phyloP scores from a whole-genome alignment of 2,113 vertebrate species.

The Pristiophorus japonicus region DNA sequence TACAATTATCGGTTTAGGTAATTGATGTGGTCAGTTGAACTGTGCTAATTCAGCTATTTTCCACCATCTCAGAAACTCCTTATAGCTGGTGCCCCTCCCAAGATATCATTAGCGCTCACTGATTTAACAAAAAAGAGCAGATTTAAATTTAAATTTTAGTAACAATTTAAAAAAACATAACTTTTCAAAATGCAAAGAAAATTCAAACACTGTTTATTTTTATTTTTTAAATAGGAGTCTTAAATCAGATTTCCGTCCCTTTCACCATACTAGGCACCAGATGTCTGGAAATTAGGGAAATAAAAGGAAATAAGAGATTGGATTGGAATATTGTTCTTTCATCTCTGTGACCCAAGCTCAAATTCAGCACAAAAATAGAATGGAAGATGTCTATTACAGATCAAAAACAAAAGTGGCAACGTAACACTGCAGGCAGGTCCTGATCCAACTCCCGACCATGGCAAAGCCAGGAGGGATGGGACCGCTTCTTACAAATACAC shows the following conservation, averaged over 20 bases:
- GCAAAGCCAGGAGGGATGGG: not conserved
- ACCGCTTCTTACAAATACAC: too few species aligned
- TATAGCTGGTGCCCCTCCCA: not conserved
- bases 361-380: not conserved
- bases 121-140: not conserved
- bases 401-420: not conserved
- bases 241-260: not conserved
- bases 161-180: not conserved
- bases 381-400: not conserved
- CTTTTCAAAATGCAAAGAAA: not conserved
- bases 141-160: slow-evolving; percentile 5
- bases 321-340: not conserved
- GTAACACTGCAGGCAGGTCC: not conserved
- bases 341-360: not conserved
- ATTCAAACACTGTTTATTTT: not conserved
- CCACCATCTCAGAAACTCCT: not conserved
- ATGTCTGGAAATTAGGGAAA: not conserved
- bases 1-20: not conserved
- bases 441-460: too few species aligned
- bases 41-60: not conserved
- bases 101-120: not conserved
- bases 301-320: not conserved
- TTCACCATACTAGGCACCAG: not conserved
- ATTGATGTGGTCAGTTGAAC: not conserved
- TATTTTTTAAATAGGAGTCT: not conserved